Base-by-base conservation (phyloP, 2,797 vertebrate species). In the Xenentodon cancila region DNA sequence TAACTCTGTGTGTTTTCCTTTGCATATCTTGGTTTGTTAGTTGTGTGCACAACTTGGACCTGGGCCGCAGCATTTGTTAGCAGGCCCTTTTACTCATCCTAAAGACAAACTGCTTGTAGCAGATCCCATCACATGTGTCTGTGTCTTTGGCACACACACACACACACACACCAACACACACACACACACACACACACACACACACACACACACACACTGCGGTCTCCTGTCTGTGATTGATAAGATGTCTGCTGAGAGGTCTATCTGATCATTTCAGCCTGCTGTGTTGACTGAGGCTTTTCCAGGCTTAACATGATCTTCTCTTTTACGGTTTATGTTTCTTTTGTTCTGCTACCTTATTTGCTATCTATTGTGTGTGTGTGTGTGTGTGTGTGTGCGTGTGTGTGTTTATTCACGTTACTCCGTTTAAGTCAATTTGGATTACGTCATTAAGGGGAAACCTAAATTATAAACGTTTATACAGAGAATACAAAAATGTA, bases 221-320 rank as follows among this genome's bases (percentile, higher is more conserved):
- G 60, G 74, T 77, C 74, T 79, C 68, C 52, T 68, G 63, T 80
- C 71, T 12, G 59, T 87, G 78, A 85, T 84, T 80, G 86, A 89
- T 89, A 86, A 86, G 82, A 83, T 75, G 85, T 88, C 78, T 84
- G 77, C 75, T 74, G 70, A 76, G 74, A 83, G 75, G 65, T 86
- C 75, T 82, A 84, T 88, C 82, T 81, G 84, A 89, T 89, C 79
- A 84, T 75, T 86, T 83, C 85, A 81, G 65, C 73, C 80, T 81
- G 71, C 47, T 71, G 68, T 86, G 76, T 85, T 88, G 82, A 85
- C 76, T 80, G 78, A 52, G 71, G 76, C 53, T 84, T 84, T 71
- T 42, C 66, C 32, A 16, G 5, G 53, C 66, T 80, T 65, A 64
- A 66, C 65, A 59, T 45, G 64, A 4, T 49, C 58, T 25, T 43